Evolutionary conservation across 2,113 vertebrate species (phyloP), one percentile per base, ranked within the genome.

Genomic region (Heliornis fulica): DNA sequence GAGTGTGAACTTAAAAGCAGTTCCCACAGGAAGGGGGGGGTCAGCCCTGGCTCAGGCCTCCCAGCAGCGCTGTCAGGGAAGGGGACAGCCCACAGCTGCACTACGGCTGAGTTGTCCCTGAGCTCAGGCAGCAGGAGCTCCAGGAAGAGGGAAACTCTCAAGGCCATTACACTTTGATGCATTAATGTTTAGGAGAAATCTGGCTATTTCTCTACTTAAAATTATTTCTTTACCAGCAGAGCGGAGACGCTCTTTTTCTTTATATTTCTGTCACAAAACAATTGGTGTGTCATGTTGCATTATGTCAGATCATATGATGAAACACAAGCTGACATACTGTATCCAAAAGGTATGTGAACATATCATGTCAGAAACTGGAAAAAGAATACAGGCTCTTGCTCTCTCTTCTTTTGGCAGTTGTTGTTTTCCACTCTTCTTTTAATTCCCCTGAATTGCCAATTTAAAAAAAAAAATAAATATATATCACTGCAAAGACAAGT

Each of bases 331-430:
- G 95, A 96, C 95, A 93, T 46, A n/a, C 71, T 96, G 89, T 94
- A 85, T 97, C 94, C 66, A 29, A 66, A 83, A 98, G 95, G 83
- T 94, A 97, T 95, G 94, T 96, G 88, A 96, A 93, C 83, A 94
- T 94, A 95, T 92, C 90, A 92, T 94, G 91, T 94, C 91, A 96
- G 80, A 94, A 96, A 95, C 56, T 83, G 65, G 57, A 59, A 96
- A 64, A 92, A 76, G 18, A 83, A 51, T 72, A 15, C 13, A 38
- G 7, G 31, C n/a, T 87, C 79, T 86, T 90, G 71, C 60, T 54
- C 46, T 61, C 87, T 69, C 31, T 93, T n/a, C 50, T 89, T 88
- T 96, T 56, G 84, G 83, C 94, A 93, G 75, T 64, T 93, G 19
- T 94, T 61, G 18, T 86, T 76, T 97, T 84, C 77, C 4, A 50